Evolutionary conservation across 2,888 invertebrate genomes (phyloP), one percentile per base, ranked within the genome.

Genomic region (Netelia inedita): DNA sequence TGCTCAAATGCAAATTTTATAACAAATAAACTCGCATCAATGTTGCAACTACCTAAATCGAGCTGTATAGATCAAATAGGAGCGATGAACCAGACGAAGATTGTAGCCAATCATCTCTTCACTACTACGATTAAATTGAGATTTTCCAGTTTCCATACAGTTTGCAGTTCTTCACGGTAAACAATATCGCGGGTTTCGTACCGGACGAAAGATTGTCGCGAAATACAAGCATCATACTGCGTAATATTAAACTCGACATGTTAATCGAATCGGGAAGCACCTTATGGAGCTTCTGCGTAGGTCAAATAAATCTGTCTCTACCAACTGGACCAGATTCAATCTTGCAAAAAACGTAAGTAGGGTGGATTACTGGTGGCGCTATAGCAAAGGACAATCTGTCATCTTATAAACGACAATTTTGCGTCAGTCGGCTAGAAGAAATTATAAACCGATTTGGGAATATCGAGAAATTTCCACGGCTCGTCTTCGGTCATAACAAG

Each of bases 301-400:
- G 85, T 1, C 82, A 86, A 53, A 83, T 87, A 0, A 84, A 87
- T 23, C 46, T 87, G 2, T 79, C 85, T 0, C 72, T 19, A 1
- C 35, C 76, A 5, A 28, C 28, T 28, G 57, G 69, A 16, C 63
- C 35, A 9, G 82, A 87, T 19, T 50, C 86, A 1, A 76, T 73
- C 55, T 21, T 87, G 9, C 86, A 88, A 85, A 87, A 88, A 35
- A 87, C 86, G 0, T 71, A 66, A 11, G 59, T 87, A 0, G 86
- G 86, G 23, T 86, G 87, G 88, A 75, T 86, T 1, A 63, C 86
- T n/a, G 84, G 55, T 10, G 85, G 86, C 8, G 41, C 68, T 1
- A 14, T 75, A 10, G 43, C 73, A 2, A 14, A 35, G 16, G 28
- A n/a, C 28, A 28, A 28, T 28, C 28, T 28, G 35, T 10, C 46